Evolutionary conservation across 2,888 invertebrate genomes (phyloP).

Genomic region (Lamproptera curius): DNA sequence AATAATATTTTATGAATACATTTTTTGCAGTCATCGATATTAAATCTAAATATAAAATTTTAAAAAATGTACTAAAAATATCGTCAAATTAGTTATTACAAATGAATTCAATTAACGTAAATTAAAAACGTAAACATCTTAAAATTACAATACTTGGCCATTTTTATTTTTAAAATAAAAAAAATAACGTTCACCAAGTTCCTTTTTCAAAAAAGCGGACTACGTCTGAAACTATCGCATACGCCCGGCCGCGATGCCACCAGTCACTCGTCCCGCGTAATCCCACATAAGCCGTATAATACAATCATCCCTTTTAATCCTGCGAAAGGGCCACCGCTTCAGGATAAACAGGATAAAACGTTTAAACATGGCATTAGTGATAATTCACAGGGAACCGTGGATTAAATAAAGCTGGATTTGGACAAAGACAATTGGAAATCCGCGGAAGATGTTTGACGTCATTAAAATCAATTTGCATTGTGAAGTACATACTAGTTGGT

Average conservation of each 20-base stretch:
- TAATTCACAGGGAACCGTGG: slow-evolving; percentile 19
- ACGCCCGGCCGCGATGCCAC: slow-evolving; percentile 15
- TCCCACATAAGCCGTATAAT: slow-evolving; percentile 24
- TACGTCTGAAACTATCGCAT: too few species aligned
- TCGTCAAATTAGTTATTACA: too few species aligned
- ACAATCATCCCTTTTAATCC: slow-evolving; percentile 22
- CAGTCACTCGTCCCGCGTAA: slow-evolving; percentile 15
- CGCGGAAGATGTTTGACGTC: slow-evolving; percentile 12
- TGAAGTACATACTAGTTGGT: neutral
- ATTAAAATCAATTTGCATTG: neutral
- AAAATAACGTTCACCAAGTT: too few species aligned
- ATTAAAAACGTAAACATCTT: too few species aligned
- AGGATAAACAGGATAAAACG: slow-evolving; percentile 13
- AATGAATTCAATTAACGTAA: too few species aligned
- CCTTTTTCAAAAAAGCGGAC: too few species aligned
- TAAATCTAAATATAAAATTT: too few species aligned
- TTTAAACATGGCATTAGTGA: slow-evolving; percentile 4
- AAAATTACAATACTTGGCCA: too few species aligned
- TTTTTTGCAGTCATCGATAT: too few species aligned
- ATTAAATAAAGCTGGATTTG: slow-evolving; percentile 8
- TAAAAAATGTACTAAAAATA: too few species aligned
- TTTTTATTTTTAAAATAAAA: too few species aligned
- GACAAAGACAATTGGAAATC: slow-evolving; percentile 3
- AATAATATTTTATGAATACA: too few species aligned
- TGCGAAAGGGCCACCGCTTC: slow-evolving; percentile 22